A percentile compares a stretch with the other conserved stretches of the same genome.
Evolutionary conservation across 2,888 invertebrate species (phyloP).

Genomic region (Adineta ricciae): DNA sequence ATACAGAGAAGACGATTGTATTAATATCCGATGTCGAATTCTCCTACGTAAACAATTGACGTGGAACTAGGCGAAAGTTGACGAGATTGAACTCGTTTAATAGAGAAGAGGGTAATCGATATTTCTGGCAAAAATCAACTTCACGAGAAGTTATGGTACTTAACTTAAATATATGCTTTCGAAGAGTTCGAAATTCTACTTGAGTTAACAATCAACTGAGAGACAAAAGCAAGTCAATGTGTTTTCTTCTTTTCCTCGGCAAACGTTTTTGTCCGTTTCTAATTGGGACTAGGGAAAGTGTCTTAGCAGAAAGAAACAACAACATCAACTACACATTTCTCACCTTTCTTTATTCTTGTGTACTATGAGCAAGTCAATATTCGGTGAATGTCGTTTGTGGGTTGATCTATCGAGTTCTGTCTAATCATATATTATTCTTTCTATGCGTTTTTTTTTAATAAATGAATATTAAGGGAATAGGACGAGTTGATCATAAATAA

Average conservation of each 20-base stretch:
- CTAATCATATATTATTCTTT: background rate
- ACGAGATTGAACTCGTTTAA: no score
- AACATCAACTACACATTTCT: background rate
- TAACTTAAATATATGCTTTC: no score
- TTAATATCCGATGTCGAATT: background rate
- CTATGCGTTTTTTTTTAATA: background rate
- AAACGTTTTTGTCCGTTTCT: background rate
- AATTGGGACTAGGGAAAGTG: no score
- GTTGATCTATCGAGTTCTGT: background rate
- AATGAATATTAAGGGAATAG: background rate
- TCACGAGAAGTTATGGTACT: no score
- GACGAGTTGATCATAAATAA: background rate
- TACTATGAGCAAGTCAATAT: background rate
- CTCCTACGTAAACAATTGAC: background rate
- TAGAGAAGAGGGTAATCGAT: no score
- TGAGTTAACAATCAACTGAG: background rate
- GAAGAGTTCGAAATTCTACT: background rate
- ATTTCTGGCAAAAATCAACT: no score
- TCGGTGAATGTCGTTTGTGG: background rate
- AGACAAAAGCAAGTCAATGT: background rate
- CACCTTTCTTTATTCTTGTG: no score
- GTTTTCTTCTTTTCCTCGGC: background rate
- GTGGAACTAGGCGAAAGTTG: no score
- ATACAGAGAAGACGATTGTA: background rate
- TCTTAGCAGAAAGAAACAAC: background rate